Base-by-base conservation (phyloP, 2,113 vertebrate genomes). In the Leuciscus idus region DNA sequence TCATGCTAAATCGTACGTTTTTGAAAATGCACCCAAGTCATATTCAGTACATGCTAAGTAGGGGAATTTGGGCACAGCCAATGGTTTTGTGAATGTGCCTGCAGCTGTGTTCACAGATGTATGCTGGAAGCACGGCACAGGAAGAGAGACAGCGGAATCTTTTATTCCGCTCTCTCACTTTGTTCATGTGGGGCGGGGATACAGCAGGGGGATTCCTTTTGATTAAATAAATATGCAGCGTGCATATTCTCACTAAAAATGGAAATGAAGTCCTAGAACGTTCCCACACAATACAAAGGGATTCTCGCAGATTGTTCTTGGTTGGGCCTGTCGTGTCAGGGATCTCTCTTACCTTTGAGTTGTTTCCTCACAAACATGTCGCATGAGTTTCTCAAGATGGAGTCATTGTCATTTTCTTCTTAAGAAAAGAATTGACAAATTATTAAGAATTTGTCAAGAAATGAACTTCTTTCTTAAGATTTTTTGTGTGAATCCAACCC, bases 101-200 rank as follows among this genome's bases (percentile, higher is more conserved):
- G 64, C 81, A 82, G 81, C 81, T 68, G 77, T 77, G 77, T 85
- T 70, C 52, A 80, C 70, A 81, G 81, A 74, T 77, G 73, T 30
- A 12, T 30, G 15, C 64, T 43, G 75, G 50, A 55, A 77, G 46
- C 13, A 9, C 9, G 19, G 68, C 19, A 4, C 19, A 50, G 33
- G 28, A 73, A 28, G 75, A 78, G 62, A 64, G 43, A 79, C 19
- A 19, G 30, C 36, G 15, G 30, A 39, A 64, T 52, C 12, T 77
- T 77, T 28, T 19, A 19, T 17, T 55, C 48, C 30, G 7, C 26
- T 55, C 74, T 55, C 50, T 55, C 30, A 77, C n/a, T 55, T 19
- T 77, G n/a, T 33, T 77, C 74, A 30, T 33, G 8, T 21, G 8
- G 46, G 21, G 62, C 2, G 23, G 84, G 39, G 76, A 68, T 78